These are phyloP conservation scores for Thamnophis sirtalis DNA, from an alignment of 2,113 vertebrate genomes.

Conservation along the genomic window DNA sequence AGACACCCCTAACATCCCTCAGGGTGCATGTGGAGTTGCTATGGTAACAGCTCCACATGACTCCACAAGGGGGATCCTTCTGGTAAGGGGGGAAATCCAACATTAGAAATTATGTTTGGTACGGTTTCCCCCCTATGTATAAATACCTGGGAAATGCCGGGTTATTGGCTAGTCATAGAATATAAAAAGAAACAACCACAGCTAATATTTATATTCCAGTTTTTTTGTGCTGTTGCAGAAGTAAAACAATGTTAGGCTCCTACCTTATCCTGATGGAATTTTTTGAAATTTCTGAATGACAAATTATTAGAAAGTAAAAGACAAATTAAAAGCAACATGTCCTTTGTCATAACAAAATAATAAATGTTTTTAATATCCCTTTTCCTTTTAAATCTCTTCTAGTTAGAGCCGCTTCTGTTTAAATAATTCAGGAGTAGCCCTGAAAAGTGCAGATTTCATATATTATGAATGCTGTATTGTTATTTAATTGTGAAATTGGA, in stretches of 20 bases:
- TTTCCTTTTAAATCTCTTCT: conserved; percentile 34
- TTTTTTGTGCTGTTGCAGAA: not conserved
- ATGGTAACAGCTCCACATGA: no score
- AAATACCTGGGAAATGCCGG: no score
- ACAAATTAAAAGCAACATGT: not conserved
- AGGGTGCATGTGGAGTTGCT: no score
- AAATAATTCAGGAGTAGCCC: conserved; percentile 13
- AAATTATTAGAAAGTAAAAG: not conserved
- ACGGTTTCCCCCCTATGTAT: no score
- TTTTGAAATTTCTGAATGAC: not conserved
- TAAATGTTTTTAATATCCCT: conserved; percentile 11
- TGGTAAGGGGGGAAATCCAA: no score
- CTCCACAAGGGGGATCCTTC: no score
- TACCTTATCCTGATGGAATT: not conserved
- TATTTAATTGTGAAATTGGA: conserved; percentile 43
- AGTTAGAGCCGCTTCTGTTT: conserved; percentile 23
- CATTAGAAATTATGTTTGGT: no score
- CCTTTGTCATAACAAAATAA: conserved; percentile 10
- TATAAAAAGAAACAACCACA: not conserved
- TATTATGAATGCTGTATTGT: conserved; percentile 21
- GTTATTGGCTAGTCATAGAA: not conserved
- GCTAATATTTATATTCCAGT: not conserved
- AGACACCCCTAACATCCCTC: no score
- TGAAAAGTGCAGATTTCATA: conserved; percentile 33
- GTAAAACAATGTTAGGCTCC: not conserved